Evolutionary conservation across 2,113 vertebrate genomes (phyloP).

Genomic region (Chunga burmeisteri): DNA sequence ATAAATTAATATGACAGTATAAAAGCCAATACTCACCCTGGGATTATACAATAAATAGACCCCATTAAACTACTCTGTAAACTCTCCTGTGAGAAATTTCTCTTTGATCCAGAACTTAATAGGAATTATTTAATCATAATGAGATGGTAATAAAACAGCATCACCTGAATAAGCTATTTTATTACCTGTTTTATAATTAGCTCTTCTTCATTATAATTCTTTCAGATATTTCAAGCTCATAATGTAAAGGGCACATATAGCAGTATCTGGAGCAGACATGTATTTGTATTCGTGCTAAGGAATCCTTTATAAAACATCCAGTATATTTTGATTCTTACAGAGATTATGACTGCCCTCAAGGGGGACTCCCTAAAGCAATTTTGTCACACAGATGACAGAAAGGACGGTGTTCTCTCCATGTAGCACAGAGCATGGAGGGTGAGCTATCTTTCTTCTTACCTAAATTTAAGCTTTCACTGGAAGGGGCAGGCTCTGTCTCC

Average conservation of each 20-base stretch:
- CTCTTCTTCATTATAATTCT: conserved; percentile 59
- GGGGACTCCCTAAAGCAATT: neutral
- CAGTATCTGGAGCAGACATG: neutral
- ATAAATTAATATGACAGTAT: conserved; percentile 55
- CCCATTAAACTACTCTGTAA: conserved; percentile 71
- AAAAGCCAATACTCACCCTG: conserved; percentile 60
- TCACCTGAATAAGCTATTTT: conserved; percentile 76
- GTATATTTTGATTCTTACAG: neutral
- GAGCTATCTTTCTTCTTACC: neutral
- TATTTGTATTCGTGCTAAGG: neutral
- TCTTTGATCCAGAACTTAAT: conserved; percentile 74
- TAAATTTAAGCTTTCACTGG: too few species aligned
- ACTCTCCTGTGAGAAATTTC: conserved; percentile 72
- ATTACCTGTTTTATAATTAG: conserved; percentile 71
- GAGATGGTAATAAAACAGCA: conserved; percentile 75
- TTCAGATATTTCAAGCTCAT: conserved; percentile 45
- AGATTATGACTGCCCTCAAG: neutral
- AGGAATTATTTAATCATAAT: conserved; percentile 77
- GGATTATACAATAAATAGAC: conserved; percentile 72
- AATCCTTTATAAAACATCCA: neutral
- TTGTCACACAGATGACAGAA: accelerated
- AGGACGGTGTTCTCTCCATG: neutral
- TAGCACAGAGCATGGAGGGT: neutral
- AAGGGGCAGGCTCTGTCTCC: neutral
- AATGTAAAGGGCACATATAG: conserved; percentile 14